Conservation (phyloP, 2,888 invertebrate genomes). For the Leucophenga montana region DNA sequence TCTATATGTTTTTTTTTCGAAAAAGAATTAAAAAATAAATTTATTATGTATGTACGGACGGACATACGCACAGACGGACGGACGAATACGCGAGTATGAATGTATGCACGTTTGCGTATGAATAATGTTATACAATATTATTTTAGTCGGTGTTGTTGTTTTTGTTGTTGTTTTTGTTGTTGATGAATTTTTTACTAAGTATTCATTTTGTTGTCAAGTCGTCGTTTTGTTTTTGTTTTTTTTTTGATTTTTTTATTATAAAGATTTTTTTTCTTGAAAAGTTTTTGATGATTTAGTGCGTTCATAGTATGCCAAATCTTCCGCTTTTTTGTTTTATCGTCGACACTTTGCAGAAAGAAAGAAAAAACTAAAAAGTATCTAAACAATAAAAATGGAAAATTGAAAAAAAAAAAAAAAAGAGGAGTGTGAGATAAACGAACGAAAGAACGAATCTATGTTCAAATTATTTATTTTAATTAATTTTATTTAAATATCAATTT, state of each 20-base stretch:
- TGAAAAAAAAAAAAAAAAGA: background rate
- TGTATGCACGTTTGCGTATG: conserved; percentile 43
- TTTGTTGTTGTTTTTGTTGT: conserved; percentile 1
- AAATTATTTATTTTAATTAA: conserved; percentile 42
- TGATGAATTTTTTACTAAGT: conserved; percentile 44
- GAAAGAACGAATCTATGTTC: conserved; percentile 28
- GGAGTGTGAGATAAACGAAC: conserved; percentile 33
- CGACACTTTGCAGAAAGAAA: conserved; percentile 21
- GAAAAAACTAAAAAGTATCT: background rate
- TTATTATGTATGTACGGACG: background rate
- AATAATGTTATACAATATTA: conserved; percentile 56
- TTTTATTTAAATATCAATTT: conserved; percentile 60
- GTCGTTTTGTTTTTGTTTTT: conserved; percentile 26
- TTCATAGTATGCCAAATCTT: conserved; percentile 61
- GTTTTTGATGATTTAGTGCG: conserved; percentile 57
- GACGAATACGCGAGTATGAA: conserved; percentile 1
- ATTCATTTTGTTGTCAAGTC: conserved; percentile 67
- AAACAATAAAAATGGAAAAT: conserved; percentile 3
- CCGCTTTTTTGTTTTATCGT: conserved; percentile 34
- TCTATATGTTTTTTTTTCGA: conserved; percentile 12
- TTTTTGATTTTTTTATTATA: conserved; percentile 54
- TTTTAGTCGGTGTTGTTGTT: conserved; percentile 10
- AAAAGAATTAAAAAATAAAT: conserved; percentile 14
- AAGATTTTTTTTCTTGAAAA: conserved; percentile 65
- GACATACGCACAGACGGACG: too few relatives aligned